Percentiles rank a stretch among this genome's conserved stretches.
Conservation (phyloP, 2,888 invertebrate genomes). For the Galerucella calmariensis region DNA sequence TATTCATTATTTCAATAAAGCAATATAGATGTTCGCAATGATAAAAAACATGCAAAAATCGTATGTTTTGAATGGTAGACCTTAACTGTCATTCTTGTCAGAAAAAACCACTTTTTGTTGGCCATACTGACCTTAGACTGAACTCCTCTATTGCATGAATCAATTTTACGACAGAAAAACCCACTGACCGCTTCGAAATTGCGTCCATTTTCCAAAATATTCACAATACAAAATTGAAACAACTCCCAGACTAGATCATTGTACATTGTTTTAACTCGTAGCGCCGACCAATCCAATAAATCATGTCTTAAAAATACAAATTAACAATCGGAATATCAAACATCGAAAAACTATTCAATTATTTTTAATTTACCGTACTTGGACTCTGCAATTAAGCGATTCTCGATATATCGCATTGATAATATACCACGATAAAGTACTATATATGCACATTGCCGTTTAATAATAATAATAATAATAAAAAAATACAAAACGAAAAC, state of each 20-base stretch:
- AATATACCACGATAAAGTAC: slow-evolving; percentile 38
- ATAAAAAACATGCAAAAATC: too few species aligned
- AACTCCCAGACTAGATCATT: neutral
- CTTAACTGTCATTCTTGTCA: too few species aligned
- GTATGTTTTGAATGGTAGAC: too few species aligned
- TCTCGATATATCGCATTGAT: slow-evolving; percentile 61
- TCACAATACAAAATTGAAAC: neutral
- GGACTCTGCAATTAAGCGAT: slow-evolving; percentile 61
- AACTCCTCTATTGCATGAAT: too few species aligned
- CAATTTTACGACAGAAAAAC: too few species aligned
- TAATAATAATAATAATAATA: slow-evolving; percentile 32
- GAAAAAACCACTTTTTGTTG: too few species aligned
- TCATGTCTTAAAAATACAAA: slow-evolving; percentile 3
- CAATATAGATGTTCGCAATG: too few species aligned
- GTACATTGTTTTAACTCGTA: neutral
- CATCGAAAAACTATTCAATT: slow-evolving; percentile 56
- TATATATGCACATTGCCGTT: slow-evolving; percentile 8
- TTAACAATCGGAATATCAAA: slow-evolving; percentile 40
- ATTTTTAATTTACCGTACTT: slow-evolving; percentile 61
- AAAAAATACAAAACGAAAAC: slow-evolving; percentile 34
- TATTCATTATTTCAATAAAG: too few species aligned
- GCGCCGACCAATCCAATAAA: neutral
- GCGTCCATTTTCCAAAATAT: too few species aligned
- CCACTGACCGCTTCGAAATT: too few species aligned
- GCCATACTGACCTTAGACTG: too few species aligned